Evolutionary conservation across 2,797 vertebrate species (phyloP).

Genomic region (Dermochelys coriacea): DNA sequence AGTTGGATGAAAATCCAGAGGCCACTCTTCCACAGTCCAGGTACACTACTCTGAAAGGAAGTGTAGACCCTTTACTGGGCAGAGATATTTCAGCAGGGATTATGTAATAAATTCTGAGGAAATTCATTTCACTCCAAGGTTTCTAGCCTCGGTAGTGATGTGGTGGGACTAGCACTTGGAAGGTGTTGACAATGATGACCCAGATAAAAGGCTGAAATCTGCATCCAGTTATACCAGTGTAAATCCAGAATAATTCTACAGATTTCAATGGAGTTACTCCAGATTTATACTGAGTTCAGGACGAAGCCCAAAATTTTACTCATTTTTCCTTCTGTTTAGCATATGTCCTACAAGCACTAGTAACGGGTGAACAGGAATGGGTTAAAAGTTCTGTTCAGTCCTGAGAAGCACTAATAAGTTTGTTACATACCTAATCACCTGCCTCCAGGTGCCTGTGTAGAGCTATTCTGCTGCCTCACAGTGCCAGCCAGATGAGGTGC

Average conservation of each 20-base stretch:
- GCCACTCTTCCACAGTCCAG: slow-evolving; percentile 1
- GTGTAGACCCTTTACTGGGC: neutral
- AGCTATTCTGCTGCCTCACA: neutral
- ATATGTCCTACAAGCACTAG: slow-evolving; percentile 47
- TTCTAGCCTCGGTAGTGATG: neutral
- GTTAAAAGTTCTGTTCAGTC: slow-evolving; percentile 44
- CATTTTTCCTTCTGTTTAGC: slow-evolving; percentile 43
- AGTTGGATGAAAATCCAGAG: slow-evolving; percentile 63
- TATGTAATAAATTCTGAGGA: slow-evolving; percentile 43
- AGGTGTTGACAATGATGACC: slow-evolving; percentile 37
- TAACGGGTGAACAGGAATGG: slow-evolving; percentile 36
- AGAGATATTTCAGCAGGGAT: slow-evolving; percentile 17
- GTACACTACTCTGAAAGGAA: slow-evolving; percentile 27
- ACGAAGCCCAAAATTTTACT: neutral
- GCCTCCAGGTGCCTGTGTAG: neutral
- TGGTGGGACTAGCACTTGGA: slow-evolving; percentile 3
- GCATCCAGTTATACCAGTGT: neutral
- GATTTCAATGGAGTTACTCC: neutral
- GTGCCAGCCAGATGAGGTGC: neutral
- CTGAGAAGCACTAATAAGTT: neutral
- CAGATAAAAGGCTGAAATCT: neutral
- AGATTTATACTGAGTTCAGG: neutral
- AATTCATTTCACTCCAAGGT: slow-evolving; percentile 65
- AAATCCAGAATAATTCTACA: slow-evolving; percentile 16
- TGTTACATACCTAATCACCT: neutral